Base-by-base conservation (phyloP, 2,888 invertebrate species). In the Acleris laterana region DNA sequence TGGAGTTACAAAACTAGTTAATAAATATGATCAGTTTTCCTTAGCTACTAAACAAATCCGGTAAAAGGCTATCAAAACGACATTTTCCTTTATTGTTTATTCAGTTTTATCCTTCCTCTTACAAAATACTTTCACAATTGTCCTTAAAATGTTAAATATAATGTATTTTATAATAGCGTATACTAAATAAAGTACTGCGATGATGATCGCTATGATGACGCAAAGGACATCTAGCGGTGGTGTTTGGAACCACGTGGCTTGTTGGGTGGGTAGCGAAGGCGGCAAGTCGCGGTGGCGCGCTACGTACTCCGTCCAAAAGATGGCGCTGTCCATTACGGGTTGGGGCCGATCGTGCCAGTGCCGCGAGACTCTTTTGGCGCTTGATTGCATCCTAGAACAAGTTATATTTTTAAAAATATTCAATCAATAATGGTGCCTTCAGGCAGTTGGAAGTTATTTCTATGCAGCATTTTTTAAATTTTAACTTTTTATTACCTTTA, bases 291-390 rank as follows among this genome's bases (percentile, higher is more conserved):
- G 86, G 71, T 94, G 89, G 51, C 93, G 88, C 5, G 94, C 94
- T 58, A 95, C 94, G 76, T 95, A 94, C 82, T 95, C 95, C 1
- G 94, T 93, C 95, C 95, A 95, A 77, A 93, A 95, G 76, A 94
- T 89, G 74, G 95, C 95, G 72, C 93, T 94, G 46, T 95, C 94
- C 80, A 94, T 80, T 1, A 94, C 93, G 3, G 92, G 82, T 71
- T 92, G 78, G 0, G 94, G 95, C 55, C 94, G 84, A 70, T 95
- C 94, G 67, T 88, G 89, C 89, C 94, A 95, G 19, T 90, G 77
- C 50, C 81, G 82, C 1, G 94, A 93, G 42, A 94, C 82, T 69
- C 82, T 87, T 77, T 89, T 84, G 0, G 93, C 93, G 62, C 85
- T 87, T 77, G 85, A 64, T 72, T 87, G 87, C 82, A 87, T 83